Evolutionary conservation across 1,140 invertebrate species (phyloP).

Genomic region (Streblospio benedicti): DNA sequence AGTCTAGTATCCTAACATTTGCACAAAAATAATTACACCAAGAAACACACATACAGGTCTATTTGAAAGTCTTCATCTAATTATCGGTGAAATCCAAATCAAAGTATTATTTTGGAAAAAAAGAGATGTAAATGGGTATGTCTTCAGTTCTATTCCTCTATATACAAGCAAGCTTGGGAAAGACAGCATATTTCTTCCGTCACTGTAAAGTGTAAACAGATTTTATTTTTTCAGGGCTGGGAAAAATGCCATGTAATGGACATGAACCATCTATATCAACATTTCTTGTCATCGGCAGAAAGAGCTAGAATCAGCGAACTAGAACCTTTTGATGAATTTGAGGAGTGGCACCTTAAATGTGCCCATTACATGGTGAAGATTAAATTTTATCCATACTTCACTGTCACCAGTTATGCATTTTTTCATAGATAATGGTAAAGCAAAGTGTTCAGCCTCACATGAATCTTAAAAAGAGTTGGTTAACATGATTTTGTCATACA

Average conservation of each 20-base stretch:
- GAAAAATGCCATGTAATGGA: slow-evolving; percentile 30
- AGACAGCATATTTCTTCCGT: not conserved
- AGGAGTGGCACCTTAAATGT: slow-evolving; percentile 53
- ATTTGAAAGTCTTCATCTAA: not conserved
- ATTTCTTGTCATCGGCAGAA: slow-evolving; percentile 38
- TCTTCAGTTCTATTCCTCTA: not conserved
- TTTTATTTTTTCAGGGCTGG: slow-evolving; percentile 47
- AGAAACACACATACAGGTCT: not conserved
- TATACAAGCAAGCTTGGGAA: not conserved
- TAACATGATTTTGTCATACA: not conserved
- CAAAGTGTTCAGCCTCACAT: not conserved
- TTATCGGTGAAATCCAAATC: not conserved
- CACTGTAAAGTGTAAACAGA: too few relatives aligned
- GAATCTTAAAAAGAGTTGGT: too few relatives aligned
- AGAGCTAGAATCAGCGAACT: slow-evolving; percentile 38
- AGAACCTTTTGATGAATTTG: slow-evolving; percentile 54
- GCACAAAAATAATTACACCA: not conserved
- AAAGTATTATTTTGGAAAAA: not conserved
- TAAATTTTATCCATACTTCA: slow-evolving; percentile 28
- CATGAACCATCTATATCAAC: slow-evolving; percentile 47
- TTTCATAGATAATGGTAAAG: not conserved
- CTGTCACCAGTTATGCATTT: not conserved
- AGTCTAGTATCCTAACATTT: slow-evolving; percentile 16
- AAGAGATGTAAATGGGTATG: not conserved
- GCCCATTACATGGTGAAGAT: slow-evolving; percentile 50